Base-by-base conservation (phyloP, 2,113 vertebrate species). In the Apeltes quadracus region DNA sequence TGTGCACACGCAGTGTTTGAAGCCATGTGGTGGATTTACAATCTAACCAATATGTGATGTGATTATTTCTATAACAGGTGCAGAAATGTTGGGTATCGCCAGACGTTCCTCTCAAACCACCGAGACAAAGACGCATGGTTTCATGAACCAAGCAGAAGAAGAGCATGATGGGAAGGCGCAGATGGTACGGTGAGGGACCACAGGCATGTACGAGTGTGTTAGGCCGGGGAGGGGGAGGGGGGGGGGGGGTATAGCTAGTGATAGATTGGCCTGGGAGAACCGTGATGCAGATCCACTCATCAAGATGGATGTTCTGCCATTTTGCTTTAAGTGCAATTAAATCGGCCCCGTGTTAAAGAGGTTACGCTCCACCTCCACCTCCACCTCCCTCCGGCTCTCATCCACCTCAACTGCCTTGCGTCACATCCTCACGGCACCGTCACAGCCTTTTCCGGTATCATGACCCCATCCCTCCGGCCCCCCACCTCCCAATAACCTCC, bases 301-400 rank as follows among this genome's bases (percentile, higher is more conserved):
- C 92, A 94, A 94, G 94, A 94, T 94, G 94, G 94, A 94, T 94
- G 93, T 93, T 93, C 90, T 94, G 93, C 92, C 92, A 93, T 93
- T 92, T 89, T 90, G 92, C 93, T 93, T 94, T 94, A 94, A 94
- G 93, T 94, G 94, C 93, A 94, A 94, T 94, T 94, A 94, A 94
- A 94, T 93, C 76, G 91, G 91, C 87, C 87, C 89, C 88, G 87
- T 92, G 87, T 92, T 91, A 90, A 92, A 90, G 87, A 87, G 92
- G 87, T 93, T 92, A 91, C 61, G 68, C 84, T 88, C 90, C 90
- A 90, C 88, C 90, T 90, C 87, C 29, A 29, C 29, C 29, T 29
- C 86, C 87, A n/a, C n/a, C n/a, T n/a, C n/a, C n/a, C 53, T 44
- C 79, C 67, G 77, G 77, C 73, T 81, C 83, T 83, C 82, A 67